These are phyloP conservation scores for Corynorhinus townsendii DNA, from an alignment of 2,113 vertebrate species.

Conservation along the genomic window DNA sequence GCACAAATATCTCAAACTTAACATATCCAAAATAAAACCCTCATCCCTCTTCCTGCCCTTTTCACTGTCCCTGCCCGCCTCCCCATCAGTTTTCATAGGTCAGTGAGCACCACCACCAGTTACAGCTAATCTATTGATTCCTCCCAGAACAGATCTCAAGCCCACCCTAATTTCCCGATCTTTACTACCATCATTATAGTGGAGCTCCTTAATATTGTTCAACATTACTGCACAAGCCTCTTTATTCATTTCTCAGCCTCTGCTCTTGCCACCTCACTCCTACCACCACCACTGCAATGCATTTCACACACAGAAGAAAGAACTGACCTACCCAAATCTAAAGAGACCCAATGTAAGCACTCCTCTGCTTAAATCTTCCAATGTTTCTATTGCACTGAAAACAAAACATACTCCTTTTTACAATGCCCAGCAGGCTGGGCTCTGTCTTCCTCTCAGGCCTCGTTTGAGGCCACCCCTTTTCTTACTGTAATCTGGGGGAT, in stretches of 20 bases:
- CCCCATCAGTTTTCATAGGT: neutral
- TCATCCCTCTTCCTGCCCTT: neutral
- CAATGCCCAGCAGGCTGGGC: rapidly evolving
- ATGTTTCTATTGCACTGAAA: neutral
- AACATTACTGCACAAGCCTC: neutral
- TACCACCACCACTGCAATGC: too few relatives aligned
- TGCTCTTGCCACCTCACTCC: neutral
- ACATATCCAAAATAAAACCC: neutral
- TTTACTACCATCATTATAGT: neutral
- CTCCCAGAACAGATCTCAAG: neutral
- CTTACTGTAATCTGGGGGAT: too few relatives aligned
- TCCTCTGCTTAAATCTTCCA: neutral
- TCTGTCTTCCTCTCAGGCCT: neutral
- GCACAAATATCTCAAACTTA: neutral
- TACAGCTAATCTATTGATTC: neutral
- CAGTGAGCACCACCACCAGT: neutral
- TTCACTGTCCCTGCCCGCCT: neutral
- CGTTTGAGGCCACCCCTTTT: neutral
- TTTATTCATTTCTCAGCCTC: neutral
- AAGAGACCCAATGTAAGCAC: neutral
- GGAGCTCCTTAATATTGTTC: neutral
- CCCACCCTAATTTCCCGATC: neutral
- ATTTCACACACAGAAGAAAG: neutral
- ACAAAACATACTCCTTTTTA: rapidly evolving
- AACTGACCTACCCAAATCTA: neutral